Evolutionary conservation across 2,888 invertebrate species (phyloP).

Genomic region (Noctua pronuba): DNA sequence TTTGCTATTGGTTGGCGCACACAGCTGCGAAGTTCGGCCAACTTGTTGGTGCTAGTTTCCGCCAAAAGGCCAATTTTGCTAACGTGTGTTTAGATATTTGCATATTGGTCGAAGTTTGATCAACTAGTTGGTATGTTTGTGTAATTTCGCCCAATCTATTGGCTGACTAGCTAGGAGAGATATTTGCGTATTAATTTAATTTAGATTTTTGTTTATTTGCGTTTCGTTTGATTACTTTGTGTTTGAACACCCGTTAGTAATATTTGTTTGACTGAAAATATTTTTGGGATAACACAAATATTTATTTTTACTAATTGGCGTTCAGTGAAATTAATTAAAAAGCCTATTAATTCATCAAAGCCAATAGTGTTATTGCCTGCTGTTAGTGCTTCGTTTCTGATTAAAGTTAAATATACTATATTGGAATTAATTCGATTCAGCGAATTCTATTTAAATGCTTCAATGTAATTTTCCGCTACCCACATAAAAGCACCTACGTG

Average conservation of each 20-base stretch:
- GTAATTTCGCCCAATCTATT: constrained; percentile 23
- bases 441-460: not conserved
- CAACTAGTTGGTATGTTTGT: constrained; percentile 43
- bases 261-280: constrained; percentile 20
- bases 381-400: not conserved
- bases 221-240: constrained; percentile 25
- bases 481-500: not conserved
- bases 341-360: not conserved
- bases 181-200: not conserved
- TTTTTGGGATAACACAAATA: constrained; percentile 7
- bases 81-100: constrained; percentile 53
- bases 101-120: constrained; percentile 43
- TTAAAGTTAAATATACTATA: not conserved
- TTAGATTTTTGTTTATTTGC: constrained; percentile 19
- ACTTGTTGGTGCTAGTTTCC: constrained; percentile 55
- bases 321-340: not conserved
- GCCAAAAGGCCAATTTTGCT: constrained; percentile 52
- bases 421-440: not conserved
- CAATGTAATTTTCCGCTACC: not conserved
- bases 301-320: constrained; percentile 19
- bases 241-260: not conserved
- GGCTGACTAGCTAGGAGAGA: not conserved
- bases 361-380: not conserved
- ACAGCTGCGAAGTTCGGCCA: constrained; percentile 43
- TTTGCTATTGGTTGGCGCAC: constrained; percentile 44